Base-by-base conservation (phyloP, 2,888 invertebrate species). In the Teinopalpus imperialis region DNA sequence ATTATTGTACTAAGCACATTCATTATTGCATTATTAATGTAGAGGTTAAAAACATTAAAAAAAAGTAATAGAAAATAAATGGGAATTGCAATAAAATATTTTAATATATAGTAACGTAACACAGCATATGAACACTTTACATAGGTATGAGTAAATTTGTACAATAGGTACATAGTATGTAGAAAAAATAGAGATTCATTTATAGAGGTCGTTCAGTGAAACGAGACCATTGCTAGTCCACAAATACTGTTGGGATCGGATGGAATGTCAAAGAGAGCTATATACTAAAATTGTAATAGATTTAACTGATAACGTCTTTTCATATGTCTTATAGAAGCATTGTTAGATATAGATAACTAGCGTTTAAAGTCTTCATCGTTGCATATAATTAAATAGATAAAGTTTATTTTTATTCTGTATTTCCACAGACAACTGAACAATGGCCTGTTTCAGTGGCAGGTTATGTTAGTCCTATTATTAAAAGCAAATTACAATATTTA, bases 161-260 rank as follows among this genome's bases (percentile, higher is more conserved):
- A 86, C 81, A 81, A 83, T 81, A 63, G 63, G 63, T 63, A 81
- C 82, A 81, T 82, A 85, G 82, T 78, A 77, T 83, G 86, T 88
- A 87, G 88, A 86, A 88, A 88, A 88, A 88, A 88, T 88, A 88
- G 85, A 87, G 85, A 85, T 86, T 87, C 82, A 81, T 81, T 83
- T 79, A 74, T 77, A 83, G 86, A 88, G 81, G 83, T 82, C 81
- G 75, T 73, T 69, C 86, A 86, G 81, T 88, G 86, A 88, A 88
- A 88, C 87, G 60, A 78, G 79, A 73, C 78, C 86, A 86, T 88
- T 73, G 79, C 71, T 69, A 79, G 82, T 45, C 18, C 24, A 30
- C 41, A 29, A 35, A 30, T 31, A 26, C 32, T 13, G 37, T n/a
- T 13, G 32, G 20, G 21, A 14, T 30, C 40, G 21, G 30, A 40